phyloP scores from a whole-genome alignment of 2,113 vertebrate species.

The Tachysurus vachellii region DNA sequence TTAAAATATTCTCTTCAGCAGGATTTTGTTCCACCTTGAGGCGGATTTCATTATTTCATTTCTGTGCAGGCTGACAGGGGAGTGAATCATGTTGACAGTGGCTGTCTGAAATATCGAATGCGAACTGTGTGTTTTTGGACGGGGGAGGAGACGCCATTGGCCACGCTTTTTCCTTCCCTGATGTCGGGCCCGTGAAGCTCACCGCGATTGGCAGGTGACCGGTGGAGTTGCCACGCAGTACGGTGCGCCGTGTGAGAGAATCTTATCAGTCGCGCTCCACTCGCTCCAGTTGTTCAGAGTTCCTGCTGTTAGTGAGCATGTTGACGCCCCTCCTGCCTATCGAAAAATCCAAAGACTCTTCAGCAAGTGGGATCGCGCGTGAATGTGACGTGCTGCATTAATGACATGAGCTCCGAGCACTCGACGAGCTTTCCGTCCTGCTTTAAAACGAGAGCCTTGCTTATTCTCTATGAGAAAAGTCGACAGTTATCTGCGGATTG shows the following conservation, averaged over 20 bases:
- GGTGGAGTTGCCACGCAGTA: slow-evolving; percentile 60
- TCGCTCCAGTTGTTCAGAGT: slow-evolving; percentile 61
- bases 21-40: slow-evolving; percentile 79
- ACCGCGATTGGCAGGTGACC: slow-evolving; percentile 68
- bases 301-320: slow-evolving; percentile 60
- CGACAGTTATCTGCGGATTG: not conserved
- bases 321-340: slow-evolving; percentile 50
- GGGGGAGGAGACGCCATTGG: slow-evolving; percentile 66
- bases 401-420: not conserved
- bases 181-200: slow-evolving; percentile 65
- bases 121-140: slow-evolving; percentile 75
- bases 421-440: slow-evolving; percentile 4
- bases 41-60: slow-evolving; percentile 80
- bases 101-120: slow-evolving; percentile 73
- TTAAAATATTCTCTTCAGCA: slow-evolving; percentile 74
- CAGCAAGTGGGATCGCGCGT: slow-evolving; percentile 28
- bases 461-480: slow-evolving; percentile 12
- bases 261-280: slow-evolving; percentile 66
- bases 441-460: slow-evolving; percentile 22
- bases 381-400: slow-evolving; percentile 36
- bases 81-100: slow-evolving; percentile 80
- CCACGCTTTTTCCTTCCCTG: slow-evolving; percentile 59
- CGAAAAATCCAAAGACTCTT: slow-evolving; percentile 49
- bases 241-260: slow-evolving; percentile 61
- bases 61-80: slow-evolving; percentile 73